Evolutionary conservation across 2,113 vertebrate species (phyloP).

Genomic region (human (Homo sapiens)): GRCh38 chr7:12575001-12575500

Average conservation of each 20-base stretch:
- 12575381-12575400: not conserved
- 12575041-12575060: not conserved
- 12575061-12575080: not conserved
- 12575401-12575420: not conserved
- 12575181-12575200: not conserved
- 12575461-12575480: not conserved
- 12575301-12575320: not conserved
- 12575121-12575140: not conserved
- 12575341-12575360: not conserved
- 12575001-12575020: not conserved
- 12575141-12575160: not conserved
- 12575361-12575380: not conserved
- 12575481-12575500: not conserved
- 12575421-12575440: not conserved
- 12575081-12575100: not conserved
- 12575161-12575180: not conserved
- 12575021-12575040: not conserved
- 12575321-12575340: not conserved
- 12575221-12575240: not conserved
- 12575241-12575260: not conserved
- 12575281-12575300: not conserved
- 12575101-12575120: not conserved
- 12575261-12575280: not conserved
- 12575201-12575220: not conserved
- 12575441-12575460: not conserved